Base-by-base conservation (phyloP, 2,888 invertebrate genomes). In the Trichogramma evanescens region DNA sequence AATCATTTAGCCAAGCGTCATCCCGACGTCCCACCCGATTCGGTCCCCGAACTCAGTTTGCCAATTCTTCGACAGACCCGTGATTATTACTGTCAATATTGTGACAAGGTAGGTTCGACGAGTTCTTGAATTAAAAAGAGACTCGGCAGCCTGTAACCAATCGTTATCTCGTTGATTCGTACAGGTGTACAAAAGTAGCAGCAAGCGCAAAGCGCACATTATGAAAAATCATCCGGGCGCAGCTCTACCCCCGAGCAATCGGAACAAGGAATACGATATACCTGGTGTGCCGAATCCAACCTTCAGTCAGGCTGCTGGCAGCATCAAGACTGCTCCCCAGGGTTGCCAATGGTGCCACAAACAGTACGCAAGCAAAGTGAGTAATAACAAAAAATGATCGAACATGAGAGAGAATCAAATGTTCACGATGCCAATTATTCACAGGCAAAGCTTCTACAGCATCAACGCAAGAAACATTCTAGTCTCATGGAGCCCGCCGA, bases 1-100 rank as follows among this genome's bases (percentile, higher is more conserved):
- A 94, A 93, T 78, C 93, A 94, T 76, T 78, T 93, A 67, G 91
- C 89, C 63, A 91, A 90, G 72, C 80, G 88, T 66, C 87, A 90
- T 82, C 84, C 88, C 40, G 82, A 84, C 58, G 82, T 86, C 51
- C 80, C 81, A 44, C 83, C 84, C 0, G 83, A 86, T 64, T 82
- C 86, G 1, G 86, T 87, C 44, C 89, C 85, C 10, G 89, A 90
- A 77, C 80, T 91, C 45, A 88, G 88, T 71, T 80, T 89, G 64
- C 93, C 93, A 0, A 88, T 93, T 68, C 79, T 90, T 63, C 84
- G 87, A 66, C 86, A 88, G 9, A 88, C 89, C 50, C 82, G 88
- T 9, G 88, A 89, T 72, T 94, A 89, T 76, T 91, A 87, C 72
- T 94, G 94, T 78, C 88, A 87, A 69, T 89, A 89, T 69, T 94